These are phyloP conservation scores for Brachionus rotundiformis DNA, from an alignment of 1,140 invertebrate genomes.

Conservation along the genomic window DNA sequence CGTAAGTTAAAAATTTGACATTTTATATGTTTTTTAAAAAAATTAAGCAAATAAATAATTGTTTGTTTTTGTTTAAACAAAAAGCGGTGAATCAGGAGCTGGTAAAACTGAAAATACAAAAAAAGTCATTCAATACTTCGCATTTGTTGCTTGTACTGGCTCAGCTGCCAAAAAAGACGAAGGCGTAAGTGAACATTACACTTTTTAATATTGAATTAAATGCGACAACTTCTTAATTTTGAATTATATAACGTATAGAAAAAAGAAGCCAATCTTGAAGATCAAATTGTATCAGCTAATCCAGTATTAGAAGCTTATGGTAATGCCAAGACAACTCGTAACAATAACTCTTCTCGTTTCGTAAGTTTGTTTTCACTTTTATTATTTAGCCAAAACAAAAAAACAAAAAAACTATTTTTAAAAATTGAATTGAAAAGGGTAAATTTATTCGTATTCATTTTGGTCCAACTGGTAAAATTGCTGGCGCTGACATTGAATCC, in stretches of 20 bases:
- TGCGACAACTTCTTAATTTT: background rate
- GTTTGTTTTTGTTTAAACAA: background rate
- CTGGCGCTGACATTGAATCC: slow-evolving; percentile 99
- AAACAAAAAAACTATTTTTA: too few relatives aligned
- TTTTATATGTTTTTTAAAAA: background rate
- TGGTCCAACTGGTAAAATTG: slow-evolving; percentile 95
- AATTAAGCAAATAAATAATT: too few relatives aligned
- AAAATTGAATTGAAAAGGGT: too few relatives aligned
- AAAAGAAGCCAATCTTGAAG: slow-evolving; percentile 65
- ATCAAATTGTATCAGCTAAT: slow-evolving; percentile 70
- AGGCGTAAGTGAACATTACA: slow-evolving; percentile 53
- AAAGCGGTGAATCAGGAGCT: slow-evolving; percentile 69
- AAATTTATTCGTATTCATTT: slow-evolving; percentile 99
- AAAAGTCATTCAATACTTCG: slow-evolving; percentile 73
- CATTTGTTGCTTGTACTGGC: slow-evolving; percentile 67
- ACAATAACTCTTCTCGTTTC: slow-evolving; percentile 71
- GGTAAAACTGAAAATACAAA: slow-evolving; percentile 73
- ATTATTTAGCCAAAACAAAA: too few relatives aligned
- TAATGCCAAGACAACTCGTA: slow-evolving; percentile 70
- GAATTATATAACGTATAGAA: background rate
- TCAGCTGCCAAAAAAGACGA: slow-evolving; percentile 59
- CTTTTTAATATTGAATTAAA: slow-evolving; percentile 52
- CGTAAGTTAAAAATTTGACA: slow-evolving; percentile 67
- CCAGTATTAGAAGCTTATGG: slow-evolving; percentile 69
- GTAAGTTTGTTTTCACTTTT: slow-evolving; percentile 58